Evolutionary conservation across 1,140 invertebrate species (phyloP).

Genomic region (Habropoda laboriosa): DNA sequence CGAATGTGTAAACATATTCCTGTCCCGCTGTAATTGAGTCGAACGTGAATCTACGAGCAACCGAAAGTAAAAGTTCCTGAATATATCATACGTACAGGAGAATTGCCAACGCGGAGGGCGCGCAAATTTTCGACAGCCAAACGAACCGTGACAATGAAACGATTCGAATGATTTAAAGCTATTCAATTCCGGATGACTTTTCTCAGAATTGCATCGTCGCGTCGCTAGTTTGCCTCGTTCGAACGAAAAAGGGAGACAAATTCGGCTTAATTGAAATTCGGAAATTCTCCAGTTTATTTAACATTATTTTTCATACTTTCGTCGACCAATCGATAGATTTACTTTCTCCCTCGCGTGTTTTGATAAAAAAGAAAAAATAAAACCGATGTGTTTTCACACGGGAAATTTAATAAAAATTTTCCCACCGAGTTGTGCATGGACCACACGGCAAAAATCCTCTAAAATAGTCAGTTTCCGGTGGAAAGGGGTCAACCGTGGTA

Average conservation of each 20-base stretch:
- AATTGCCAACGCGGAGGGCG: neutral
- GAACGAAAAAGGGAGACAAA: neutral
- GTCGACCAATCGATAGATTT: no score
- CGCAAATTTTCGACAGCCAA: slow-evolving; percentile 35
- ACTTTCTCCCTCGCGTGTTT: no score
- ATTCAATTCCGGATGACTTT: neutral
- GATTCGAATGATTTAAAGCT: neutral
- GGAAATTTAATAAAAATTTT: slow-evolving; percentile 11
- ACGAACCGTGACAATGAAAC: slow-evolving; percentile 28
- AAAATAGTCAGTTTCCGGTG: slow-evolving; percentile 19
- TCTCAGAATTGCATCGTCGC: neutral
- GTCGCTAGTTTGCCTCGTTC: no score
- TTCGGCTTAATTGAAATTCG: neutral
- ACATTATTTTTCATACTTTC: neutral
- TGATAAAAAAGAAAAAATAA: no score
- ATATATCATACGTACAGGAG: neutral
- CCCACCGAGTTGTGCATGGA: neutral
- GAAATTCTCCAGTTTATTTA: no score
- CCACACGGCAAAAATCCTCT: slow-evolving; percentile 22
- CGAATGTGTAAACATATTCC: slow-evolving; percentile 24
- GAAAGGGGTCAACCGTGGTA: slow-evolving; percentile 43
- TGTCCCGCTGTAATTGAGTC: slow-evolving; percentile 11
- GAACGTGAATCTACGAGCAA: neutral
- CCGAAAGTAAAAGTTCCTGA: slow-evolving; percentile 10
- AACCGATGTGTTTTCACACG: neutral